Percentiles rank a stretch among this genome's conserved stretches.
phyloP scores from a whole-genome alignment of 2,888 invertebrate genomes.

The Euplagia quadripunctaria region DNA sequence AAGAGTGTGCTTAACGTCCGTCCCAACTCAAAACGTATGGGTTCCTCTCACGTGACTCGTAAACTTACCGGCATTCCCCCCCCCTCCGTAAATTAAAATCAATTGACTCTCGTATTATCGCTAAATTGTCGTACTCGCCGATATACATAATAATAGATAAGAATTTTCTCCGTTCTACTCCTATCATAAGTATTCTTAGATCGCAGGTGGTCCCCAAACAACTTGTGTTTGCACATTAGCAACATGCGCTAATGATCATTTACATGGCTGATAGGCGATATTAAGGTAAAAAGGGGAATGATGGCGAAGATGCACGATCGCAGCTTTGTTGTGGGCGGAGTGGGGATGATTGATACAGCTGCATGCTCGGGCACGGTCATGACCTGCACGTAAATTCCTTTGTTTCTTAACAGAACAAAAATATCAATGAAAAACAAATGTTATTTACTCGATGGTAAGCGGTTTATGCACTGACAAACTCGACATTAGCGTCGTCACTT shows the following conservation, averaged over 20 bases:
- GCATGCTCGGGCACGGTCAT: conserved; percentile 37
- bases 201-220: conserved; percentile 13
- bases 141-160: too few relatives aligned
- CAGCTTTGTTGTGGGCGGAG: conserved; percentile 47
- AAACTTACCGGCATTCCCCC: too few relatives aligned
- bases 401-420: conserved; percentile 12
- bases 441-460: background rate
- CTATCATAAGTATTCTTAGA: too few relatives aligned
- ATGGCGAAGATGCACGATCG: conserved; percentile 42
- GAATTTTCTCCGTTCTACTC: too few relatives aligned
- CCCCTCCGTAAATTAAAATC: too few relatives aligned
- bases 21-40: too few relatives aligned
- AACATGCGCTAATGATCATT: conserved; percentile 38
- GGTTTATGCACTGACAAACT: background rate
- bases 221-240: conserved; percentile 21
- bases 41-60: too few relatives aligned
- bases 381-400: conserved; percentile 38
- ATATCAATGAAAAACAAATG: background rate
- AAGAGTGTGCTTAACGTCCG: too few relatives aligned
- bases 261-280: conserved; percentile 40
- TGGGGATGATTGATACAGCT: conserved; percentile 54
- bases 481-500: background rate
- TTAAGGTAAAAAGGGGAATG: conserved; percentile 31
- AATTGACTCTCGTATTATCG: too few relatives aligned
- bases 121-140: too few relatives aligned